Base-by-base conservation (phyloP, 2,113 vertebrate genomes). In the Orthonyx spaldingii region DNA sequence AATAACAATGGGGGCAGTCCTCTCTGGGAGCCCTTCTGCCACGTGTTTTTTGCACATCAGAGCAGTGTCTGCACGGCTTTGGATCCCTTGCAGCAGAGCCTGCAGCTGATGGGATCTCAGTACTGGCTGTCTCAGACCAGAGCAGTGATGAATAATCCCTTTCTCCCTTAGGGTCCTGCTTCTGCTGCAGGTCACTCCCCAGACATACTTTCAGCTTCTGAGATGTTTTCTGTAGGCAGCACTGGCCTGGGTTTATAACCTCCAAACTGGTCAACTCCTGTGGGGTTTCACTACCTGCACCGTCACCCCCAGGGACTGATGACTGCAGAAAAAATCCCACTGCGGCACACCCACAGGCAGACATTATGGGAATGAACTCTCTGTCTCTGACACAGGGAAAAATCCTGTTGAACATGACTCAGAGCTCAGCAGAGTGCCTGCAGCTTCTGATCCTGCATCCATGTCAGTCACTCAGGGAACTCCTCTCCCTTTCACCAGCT, bases 401-500 rank as follows among this genome's bases (percentile, higher is more conserved):
- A 90, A 65, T 75, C 50, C 64, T 71, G 24, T 4, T 26, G 47
- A 78, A 82, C 1, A 1, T 94, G 93, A 94, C 74, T 91, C 69
- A 87, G 65, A 81, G 61, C 74, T 72, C 89, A 63, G 71, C 84
- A 77, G 59, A 96, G 64, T 0, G 23, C 86, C 88, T 80, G 70
- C 84, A 87, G 71, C 37, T 89, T 78, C 87, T 52, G 41, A 85
- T 91, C 82, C 82, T 79, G 37, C 88, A 90, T 63, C 80, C 79
- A 2, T 63, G 64, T 69, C 90, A 83, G 46, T 76, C 78, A 57
- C 35, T 24, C 1, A 0, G 71, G 75, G 71, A 90, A 14, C 80
- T 89, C 35, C n/a, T 93, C 88, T 92, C 39, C 76, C 22, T 93
- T 87, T 91, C 80, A 63, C 50, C 63, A 84, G 80, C 77, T 94